phyloP scores from a whole-genome alignment of 2,113 vertebrate species.

The Proteles cristata region DNA sequence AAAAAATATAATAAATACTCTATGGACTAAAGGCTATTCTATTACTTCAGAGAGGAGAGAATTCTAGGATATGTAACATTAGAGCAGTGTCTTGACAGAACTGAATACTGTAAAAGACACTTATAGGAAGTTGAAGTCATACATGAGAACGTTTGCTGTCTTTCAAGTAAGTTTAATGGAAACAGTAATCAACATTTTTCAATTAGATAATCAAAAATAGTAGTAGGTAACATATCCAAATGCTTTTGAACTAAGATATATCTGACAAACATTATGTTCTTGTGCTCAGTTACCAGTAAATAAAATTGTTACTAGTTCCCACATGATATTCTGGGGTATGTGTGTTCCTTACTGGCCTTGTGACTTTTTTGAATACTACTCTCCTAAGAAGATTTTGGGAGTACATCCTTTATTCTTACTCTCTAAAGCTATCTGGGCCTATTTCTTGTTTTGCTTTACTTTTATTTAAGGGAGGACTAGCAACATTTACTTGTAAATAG shows the following conservation, averaged over 20 bases:
- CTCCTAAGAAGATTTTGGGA: background rate
- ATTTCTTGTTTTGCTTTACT: background rate
- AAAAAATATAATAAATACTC: background rate
- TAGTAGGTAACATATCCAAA: background rate
- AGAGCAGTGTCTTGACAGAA: background rate
- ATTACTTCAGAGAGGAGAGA: background rate
- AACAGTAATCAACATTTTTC: background rate
- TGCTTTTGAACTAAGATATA: background rate
- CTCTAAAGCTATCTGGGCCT: background rate
- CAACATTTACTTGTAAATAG: background rate
- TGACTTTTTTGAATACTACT: background rate
- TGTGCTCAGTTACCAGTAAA: background rate
- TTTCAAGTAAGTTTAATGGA: background rate
- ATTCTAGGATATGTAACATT: conserved; percentile 9
- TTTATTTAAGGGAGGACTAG: background rate
- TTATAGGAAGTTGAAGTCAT: background rate
- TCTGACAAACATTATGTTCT: background rate
- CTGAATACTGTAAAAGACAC: background rate
- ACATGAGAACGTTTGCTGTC: background rate
- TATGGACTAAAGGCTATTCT: background rate
- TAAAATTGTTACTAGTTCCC: background rate
- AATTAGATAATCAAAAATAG: background rate
- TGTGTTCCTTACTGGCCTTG: background rate
- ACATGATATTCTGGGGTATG: background rate
- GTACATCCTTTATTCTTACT: background rate